phyloP scores from a whole-genome alignment of 2,888 invertebrate genomes.

The Chloromyia formosa region DNA sequence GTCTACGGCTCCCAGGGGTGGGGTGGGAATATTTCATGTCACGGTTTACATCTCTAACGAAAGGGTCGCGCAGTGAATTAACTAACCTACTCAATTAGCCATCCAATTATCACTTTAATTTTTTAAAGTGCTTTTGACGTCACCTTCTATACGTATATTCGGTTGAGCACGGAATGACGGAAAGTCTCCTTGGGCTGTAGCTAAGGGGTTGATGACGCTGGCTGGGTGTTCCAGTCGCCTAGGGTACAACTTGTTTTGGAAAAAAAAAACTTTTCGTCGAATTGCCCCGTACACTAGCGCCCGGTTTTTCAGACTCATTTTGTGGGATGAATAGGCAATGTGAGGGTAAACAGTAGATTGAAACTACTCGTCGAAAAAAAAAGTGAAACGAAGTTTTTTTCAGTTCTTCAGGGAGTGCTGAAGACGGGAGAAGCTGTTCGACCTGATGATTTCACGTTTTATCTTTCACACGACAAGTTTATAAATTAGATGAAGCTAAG shows the following conservation, averaged over 20 bases:
- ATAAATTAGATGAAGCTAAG: no score
- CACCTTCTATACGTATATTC: neutral
- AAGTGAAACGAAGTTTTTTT: no score
- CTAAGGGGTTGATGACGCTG: neutral
- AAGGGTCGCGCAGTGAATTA: no score
- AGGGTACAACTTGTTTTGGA: no score
- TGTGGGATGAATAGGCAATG: constrained; percentile 15
- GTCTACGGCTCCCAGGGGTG: constrained; percentile 10
- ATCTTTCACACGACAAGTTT: no score
- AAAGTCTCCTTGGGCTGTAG: neutral
- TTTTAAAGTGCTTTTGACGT: constrained; percentile 28
- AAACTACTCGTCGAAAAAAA: neutral
- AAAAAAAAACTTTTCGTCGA: neutral
- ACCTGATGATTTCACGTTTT: no score
- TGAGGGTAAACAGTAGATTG: constrained; percentile 19
- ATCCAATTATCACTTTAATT: constrained; percentile 43
- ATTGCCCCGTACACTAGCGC: no score
- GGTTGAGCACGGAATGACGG: neutral
- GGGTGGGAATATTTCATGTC: no score
- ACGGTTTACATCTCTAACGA: no score
- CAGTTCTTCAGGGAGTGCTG: neutral
- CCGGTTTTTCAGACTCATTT: no score
- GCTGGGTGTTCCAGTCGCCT: no score
- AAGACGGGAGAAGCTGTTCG: neutral
- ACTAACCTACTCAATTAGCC: constrained; percentile 38